A percentile compares a stretch with the other conserved stretches of the same genome.
Evolutionary conservation across 2,113 vertebrate genomes (phyloP).

Genomic region (Aegithalos caudatus): DNA sequence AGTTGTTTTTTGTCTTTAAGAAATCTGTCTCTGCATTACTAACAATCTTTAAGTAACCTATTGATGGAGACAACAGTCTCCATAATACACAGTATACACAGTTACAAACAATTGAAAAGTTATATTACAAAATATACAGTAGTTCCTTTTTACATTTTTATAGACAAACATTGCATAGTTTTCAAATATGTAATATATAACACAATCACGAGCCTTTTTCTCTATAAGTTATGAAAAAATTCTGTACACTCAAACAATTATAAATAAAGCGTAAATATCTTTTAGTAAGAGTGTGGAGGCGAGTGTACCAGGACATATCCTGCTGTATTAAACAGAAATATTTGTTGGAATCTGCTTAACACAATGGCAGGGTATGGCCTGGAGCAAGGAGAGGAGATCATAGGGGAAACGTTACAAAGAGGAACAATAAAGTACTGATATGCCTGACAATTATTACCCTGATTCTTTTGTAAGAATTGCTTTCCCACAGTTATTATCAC

Average conservation of each 20-base stretch:
- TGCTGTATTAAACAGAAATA: not conserved
- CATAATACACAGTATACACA: not conserved
- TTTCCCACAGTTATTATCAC: not conserved
- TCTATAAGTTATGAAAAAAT: conserved; percentile 66
- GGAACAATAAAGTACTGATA: not conserved
- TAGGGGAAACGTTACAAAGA: not conserved
- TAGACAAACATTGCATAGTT: conserved; percentile 56
- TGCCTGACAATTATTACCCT: not conserved
- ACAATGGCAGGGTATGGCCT: not conserved
- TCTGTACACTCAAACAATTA: conserved; percentile 65
- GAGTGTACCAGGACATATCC: not conserved
- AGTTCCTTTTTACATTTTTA: conserved; percentile 52
- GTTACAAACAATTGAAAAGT: conserved; percentile 37
- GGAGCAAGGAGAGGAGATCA: not conserved
- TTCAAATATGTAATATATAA: conserved; percentile 48
- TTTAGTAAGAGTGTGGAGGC: not conserved
- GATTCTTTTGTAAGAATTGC: not conserved
- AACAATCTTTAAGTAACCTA: not conserved
- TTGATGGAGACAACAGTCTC: not conserved
- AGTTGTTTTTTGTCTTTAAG: not conserved
- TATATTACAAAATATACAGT: conserved; percentile 69
- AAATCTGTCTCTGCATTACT: conserved; percentile 11
- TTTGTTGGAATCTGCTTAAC: not conserved
- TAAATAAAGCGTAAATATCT: conserved; percentile 60
- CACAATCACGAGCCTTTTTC: not conserved